Evolutionary conservation across 2,797 vertebrate genomes (phyloP), one percentile per base, ranked within the genome.

Genomic region (Trachurus trachurus): DNA sequence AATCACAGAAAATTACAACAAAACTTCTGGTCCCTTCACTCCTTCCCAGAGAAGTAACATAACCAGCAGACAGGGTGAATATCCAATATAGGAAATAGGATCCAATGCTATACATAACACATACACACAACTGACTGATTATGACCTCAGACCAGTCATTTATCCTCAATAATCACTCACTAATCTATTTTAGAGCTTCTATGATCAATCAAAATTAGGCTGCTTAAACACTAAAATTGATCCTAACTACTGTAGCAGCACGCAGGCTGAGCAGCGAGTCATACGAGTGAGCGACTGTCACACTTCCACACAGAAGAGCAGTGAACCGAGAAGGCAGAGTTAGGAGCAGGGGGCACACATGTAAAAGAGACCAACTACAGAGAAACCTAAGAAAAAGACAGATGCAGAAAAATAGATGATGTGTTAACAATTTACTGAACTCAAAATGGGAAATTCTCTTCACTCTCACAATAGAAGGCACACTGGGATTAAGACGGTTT

Each of bases 281-380:
- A 31, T 45, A 57, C 34, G 61, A 80, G 62, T 70, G 73, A 77
- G 69, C 45, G 69, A 83, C 60, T 80, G 52, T 74, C 63, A 84
- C 29, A 22, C 88, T 89, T 86, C 70, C 76, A 83, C 84, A 86
- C 65, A 47, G 76, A 29, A 87, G 72, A 83, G 76, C 88, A 87
- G 77, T 59, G 81, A 75, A 78, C 73, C 81, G 78, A 57, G 50
- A 66, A 22, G 34, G 42, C 40, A 58, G 8, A 44, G 39, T 34
- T 34, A 9, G 34, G 22, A 49, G 19, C 1, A 64, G 37, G 50
- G 37, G 62, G 50, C 73, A 44, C 54, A 68, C 29, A 85, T 60
- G 66, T 77, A 69, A 80, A 78, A 68, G 45, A 80, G 76, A 81
- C 29, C 81, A 85, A 67, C 87, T 72, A 76, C 66, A 81, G 61